These are phyloP conservation scores for Sebastes baramenuke DNA, from an alignment of 2,797 vertebrate genomes.

Conservation along the genomic window DNA sequence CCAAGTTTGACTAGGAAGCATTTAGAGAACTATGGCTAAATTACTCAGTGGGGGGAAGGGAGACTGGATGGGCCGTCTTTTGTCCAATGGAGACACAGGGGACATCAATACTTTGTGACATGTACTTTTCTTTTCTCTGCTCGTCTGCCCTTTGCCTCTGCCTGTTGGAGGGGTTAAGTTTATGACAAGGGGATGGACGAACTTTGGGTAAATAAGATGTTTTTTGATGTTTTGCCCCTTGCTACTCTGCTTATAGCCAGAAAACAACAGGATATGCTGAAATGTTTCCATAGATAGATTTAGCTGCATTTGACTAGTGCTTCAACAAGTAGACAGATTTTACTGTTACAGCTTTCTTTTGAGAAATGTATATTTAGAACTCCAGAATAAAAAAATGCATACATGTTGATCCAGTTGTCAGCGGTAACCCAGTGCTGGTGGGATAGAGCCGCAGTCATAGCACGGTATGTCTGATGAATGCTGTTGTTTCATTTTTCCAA, in stretches of 20 bases:
- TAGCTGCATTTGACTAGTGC: neutral
- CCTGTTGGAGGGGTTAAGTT: conserved; percentile 66
- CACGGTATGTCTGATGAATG: neutral
- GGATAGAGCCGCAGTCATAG: neutral
- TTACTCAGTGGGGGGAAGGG: conserved; percentile 87
- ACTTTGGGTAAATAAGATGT: conserved; percentile 35
- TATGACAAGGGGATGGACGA: conserved; percentile 49
- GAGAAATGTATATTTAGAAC: neutral
- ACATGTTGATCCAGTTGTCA: neutral
- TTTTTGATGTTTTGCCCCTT: neutral
- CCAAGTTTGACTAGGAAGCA: conserved; percentile 96
- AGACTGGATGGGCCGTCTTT: conserved; percentile 76
- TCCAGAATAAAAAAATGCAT: neutral
- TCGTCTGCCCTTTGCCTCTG: conserved; percentile 74
- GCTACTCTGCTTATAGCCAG: neutral
- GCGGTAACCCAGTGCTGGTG: neutral
- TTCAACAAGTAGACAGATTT: neutral
- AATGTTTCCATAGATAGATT: neutral
- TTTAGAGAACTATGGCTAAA: conserved; percentile 88
- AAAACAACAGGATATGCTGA: neutral
- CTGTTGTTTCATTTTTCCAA: neutral
- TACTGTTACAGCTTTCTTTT: neutral
- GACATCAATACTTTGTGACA: conserved; percentile 76
- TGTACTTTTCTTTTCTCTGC: conserved; percentile 74
- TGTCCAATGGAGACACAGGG: conserved; percentile 74